Conservation (phyloP, 2,888 invertebrate species). For the Platycheirus rosarum region DNA sequence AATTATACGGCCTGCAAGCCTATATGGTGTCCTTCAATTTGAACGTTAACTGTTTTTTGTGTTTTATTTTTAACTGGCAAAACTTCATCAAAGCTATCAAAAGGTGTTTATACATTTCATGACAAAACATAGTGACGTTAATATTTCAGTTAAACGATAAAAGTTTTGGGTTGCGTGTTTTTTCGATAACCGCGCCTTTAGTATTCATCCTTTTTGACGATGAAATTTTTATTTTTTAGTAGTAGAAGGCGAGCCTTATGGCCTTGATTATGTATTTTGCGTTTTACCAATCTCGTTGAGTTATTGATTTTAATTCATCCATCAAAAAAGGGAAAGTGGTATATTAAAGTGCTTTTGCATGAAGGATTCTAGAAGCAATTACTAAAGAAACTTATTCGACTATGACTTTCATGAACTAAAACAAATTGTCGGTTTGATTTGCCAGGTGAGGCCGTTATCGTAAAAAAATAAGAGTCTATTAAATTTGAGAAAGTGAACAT, state of each 20-base stretch:
- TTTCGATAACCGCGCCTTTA: constrained; percentile 28
- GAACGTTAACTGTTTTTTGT: neutral
- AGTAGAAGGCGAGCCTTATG: constrained; percentile 3
- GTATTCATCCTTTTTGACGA: neutral
- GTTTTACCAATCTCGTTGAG: neutral
- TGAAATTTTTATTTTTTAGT: constrained; percentile 15
- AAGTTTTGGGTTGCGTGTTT: constrained; percentile 22
- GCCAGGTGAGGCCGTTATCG: neutral
- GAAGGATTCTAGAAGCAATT: neutral
- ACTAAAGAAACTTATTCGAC: neutral
- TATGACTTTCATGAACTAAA: neutral
- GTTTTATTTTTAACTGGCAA: constrained; percentile 16
- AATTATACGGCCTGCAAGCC: no score
- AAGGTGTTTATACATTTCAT: constrained; percentile 22
- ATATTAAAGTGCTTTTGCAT: constrained; percentile 9
- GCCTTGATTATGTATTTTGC: constrained; percentile 12
- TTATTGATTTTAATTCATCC: constrained; percentile 5
- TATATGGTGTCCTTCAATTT: constrained; percentile 12
- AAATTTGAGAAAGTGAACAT: no score
- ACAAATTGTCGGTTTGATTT: neutral
- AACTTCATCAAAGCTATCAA: constrained; percentile 9
- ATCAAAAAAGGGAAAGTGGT: neutral
- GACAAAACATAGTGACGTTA: constrained; percentile 9
- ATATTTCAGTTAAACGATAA: constrained; percentile 11
- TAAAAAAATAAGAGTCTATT: neutral